Evolutionary conservation across 2,797 vertebrate species (phyloP).

Genomic region (Pachyuromys duprasi): DNA sequence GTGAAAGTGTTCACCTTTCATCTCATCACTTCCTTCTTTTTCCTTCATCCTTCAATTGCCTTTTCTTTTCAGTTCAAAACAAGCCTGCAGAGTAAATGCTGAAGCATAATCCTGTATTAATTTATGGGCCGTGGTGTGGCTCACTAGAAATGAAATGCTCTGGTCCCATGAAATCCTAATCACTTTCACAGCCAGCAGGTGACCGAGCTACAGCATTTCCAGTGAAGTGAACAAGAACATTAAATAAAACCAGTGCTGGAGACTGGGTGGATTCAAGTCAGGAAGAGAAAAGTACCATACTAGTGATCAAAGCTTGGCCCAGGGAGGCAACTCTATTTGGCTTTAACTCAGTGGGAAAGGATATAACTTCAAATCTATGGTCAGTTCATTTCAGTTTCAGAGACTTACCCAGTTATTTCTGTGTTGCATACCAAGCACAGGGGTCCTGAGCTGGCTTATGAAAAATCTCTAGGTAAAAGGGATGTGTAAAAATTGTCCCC

Average conservation of each 20-base stretch:
- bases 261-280: constrained; percentile 69
- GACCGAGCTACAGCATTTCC: constrained; percentile 70
- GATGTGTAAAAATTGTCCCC: constrained; percentile 52
- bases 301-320: constrained; percentile 70
- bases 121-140: constrained; percentile 69
- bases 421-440: constrained; percentile 67
- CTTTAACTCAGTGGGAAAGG: constrained; percentile 77
- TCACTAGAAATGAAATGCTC: constrained; percentile 69
- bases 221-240: constrained; percentile 80
- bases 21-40: constrained; percentile 58
- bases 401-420: constrained; percentile 71
- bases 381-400: constrained; percentile 79
- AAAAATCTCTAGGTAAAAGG: constrained; percentile 68
- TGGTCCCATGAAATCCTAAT: constrained; percentile 75
- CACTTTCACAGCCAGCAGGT: constrained; percentile 76
- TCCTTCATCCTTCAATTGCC: constrained; percentile 74
- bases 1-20: constrained; percentile 56
- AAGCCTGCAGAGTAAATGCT: constrained; percentile 71
- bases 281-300: constrained; percentile 50
- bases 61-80: constrained; percentile 75
- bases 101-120: constrained; percentile 76
- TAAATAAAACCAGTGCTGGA: constrained; percentile 67
- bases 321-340: constrained; percentile 70
- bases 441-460: constrained; percentile 67
- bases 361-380: constrained; percentile 77